Evolutionary conservation across 2,113 vertebrate species (phyloP).

Genomic region (Archocentrus centrarchus): DNA sequence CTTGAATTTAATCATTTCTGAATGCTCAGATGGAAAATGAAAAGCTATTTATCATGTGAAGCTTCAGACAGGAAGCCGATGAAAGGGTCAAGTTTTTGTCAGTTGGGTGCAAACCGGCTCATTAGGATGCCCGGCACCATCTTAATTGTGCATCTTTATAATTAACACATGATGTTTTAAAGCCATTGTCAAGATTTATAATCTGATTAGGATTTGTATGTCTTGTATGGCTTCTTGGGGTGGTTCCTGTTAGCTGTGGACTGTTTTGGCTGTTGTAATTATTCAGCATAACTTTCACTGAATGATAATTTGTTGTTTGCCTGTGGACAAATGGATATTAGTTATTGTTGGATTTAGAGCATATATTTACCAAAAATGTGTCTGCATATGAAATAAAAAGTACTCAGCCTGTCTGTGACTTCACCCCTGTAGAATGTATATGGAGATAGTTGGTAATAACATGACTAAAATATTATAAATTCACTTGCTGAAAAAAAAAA

Average conservation of each 20-base stretch:
- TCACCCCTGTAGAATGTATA: not conserved
- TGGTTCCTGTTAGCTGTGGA: not conserved
- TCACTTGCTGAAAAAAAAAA: not conserved
- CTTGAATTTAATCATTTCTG: constrained; percentile 44
- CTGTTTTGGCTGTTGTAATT: not conserved
- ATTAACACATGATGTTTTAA: constrained; percentile 18
- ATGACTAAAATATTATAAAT: not conserved
- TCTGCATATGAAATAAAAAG: not conserved
- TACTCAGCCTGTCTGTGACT: not conserved
- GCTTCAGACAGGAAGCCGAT: not conserved
- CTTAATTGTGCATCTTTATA: not conserved
- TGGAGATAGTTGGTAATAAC: not conserved
- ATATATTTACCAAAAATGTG: not conserved
- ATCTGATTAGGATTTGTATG: not conserved
- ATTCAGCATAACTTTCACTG: not conserved
- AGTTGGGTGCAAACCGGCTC: constrained; percentile 8
- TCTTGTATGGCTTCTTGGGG: not conserved
- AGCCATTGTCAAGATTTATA: not conserved
- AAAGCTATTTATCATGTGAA: constrained; percentile 37
- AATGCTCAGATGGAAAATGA: constrained; percentile 40
- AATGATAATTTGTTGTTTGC: not conserved
- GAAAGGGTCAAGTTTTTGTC: constrained; percentile 27
- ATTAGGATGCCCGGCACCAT: constrained; percentile 25
- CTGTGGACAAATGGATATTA: not conserved
- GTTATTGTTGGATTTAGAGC: not conserved